A percentile compares a stretch with the other conserved stretches of the same genome.
Conservation (phyloP, 2,797 vertebrate species). For the Centropyge bicolor region DNA sequence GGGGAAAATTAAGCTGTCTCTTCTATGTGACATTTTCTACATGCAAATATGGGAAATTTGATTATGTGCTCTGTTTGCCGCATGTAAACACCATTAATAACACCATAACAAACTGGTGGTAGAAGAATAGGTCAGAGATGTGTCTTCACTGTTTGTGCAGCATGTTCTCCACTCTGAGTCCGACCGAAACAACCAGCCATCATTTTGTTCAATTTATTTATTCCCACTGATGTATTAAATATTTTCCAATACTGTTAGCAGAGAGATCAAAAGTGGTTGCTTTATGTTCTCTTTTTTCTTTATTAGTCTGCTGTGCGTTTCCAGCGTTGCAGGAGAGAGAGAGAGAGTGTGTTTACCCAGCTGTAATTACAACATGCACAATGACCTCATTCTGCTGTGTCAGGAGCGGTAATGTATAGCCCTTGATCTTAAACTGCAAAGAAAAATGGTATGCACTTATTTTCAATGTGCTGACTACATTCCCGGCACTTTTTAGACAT, state of each 20-base stretch:
- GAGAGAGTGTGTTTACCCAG: constrained; percentile 69
- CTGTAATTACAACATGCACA: constrained; percentile 76
- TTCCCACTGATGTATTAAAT: constrained; percentile 53
- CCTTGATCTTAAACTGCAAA: constrained; percentile 73
- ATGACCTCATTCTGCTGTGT: constrained; percentile 79
- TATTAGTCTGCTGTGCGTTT: constrained; percentile 16
- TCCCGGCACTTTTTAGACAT: constrained; percentile 61
- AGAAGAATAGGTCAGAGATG: constrained; percentile 54
- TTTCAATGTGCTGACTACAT: constrained; percentile 75
- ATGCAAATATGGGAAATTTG: constrained; percentile 57
- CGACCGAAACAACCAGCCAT: constrained; percentile 44
- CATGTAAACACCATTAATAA: constrained; percentile 67
- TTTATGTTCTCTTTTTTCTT: not conserved
- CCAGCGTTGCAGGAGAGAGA: constrained; percentile 58
- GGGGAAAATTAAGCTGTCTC: constrained; percentile 58
- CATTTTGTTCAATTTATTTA: constrained; percentile 62
- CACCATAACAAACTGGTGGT: constrained; percentile 38
- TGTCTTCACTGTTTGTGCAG: constrained; percentile 14
- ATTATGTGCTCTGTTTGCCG: constrained; percentile 55
- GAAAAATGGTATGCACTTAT: constrained; percentile 71
- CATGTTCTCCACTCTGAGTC: constrained; percentile 22
- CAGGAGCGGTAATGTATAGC: constrained; percentile 72
- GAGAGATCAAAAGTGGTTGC: constrained; percentile 28
- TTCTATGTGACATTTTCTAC: constrained; percentile 65
- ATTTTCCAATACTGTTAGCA: constrained; percentile 29